Evolutionary conservation across 1,140 invertebrate genomes (phyloP).

Genomic region (Periplaneta americana): DNA sequence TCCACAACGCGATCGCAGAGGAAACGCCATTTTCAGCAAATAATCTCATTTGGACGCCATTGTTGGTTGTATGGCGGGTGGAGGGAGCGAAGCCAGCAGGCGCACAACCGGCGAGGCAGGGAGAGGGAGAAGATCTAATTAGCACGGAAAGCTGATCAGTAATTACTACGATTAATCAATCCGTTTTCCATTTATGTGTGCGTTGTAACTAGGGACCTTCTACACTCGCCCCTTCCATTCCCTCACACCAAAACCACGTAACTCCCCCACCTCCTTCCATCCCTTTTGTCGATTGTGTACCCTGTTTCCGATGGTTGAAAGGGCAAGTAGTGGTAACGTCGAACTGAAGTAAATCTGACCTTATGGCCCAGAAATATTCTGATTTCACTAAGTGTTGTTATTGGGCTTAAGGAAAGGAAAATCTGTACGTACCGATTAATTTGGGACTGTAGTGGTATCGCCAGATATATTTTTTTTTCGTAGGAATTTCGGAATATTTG

Average conservation of each 20-base stretch:
- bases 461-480: no score
- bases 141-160: slow-evolving; percentile 37
- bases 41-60: slow-evolving; percentile 18
- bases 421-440: no score
- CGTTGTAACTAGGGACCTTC: slow-evolving; percentile 11
- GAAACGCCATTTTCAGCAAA: slow-evolving; percentile 15
- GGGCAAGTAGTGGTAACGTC: not conserved
- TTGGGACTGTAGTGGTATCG: no score
- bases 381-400: no score
- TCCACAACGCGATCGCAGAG: not conserved
- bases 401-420: no score
- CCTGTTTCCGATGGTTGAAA: not conserved
- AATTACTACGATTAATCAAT: slow-evolving; percentile 49
- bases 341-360: not conserved
- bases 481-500: no score
- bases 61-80: not conserved
- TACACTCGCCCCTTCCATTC: not conserved
- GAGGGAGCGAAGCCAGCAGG: not conserved
- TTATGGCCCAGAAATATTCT: not conserved
- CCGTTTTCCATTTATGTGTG: slow-evolving; percentile 44
- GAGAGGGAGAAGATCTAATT: slow-evolving; percentile 32
- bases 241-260: not conserved
- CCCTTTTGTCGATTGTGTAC: not conserved
- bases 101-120: not conserved
- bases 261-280: not conserved